A percentile compares a stretch with the other conserved stretches of the same genome.
These are phyloP conservation scores for Semaprochilodus insignis DNA, from an alignment of 2,797 vertebrate genomes.

Conservation along the genomic window DNA sequence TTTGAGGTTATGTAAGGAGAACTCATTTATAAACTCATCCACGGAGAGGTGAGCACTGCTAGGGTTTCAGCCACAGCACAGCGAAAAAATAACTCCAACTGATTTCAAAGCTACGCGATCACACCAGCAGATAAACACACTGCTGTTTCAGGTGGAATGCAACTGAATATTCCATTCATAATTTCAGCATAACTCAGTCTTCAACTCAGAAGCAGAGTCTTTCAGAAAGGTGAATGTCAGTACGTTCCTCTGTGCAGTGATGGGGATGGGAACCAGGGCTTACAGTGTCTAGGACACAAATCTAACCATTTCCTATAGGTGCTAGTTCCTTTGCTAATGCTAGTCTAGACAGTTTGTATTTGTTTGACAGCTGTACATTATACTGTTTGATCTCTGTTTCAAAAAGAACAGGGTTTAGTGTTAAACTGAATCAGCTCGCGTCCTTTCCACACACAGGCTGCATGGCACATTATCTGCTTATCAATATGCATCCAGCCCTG, in stretches of 20 bases:
- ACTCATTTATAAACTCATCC: constrained; percentile 7
- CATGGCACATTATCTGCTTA: constrained; percentile 27
- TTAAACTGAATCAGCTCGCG: background rate
- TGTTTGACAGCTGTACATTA: background rate
- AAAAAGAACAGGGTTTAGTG: background rate
- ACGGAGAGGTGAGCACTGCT: constrained; percentile 1
- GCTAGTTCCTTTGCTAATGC: background rate
- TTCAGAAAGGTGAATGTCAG: too few relatives aligned
- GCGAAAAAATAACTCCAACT: too few relatives aligned
- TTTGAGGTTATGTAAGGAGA: constrained; percentile 26
- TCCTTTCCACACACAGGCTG: background rate
- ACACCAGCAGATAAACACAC: too few relatives aligned
- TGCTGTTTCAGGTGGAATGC: too few relatives aligned
- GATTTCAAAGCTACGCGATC: too few relatives aligned
- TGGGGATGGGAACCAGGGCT: too few relatives aligned
- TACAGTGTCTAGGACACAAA: too few relatives aligned
- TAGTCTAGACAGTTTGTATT: background rate
- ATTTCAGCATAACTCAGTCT: too few relatives aligned
- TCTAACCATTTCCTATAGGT: too few relatives aligned
- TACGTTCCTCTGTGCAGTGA: too few relatives aligned
- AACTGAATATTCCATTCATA: too few relatives aligned
- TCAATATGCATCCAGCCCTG: constrained; percentile 37
- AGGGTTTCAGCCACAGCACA: background rate
- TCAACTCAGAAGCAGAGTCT: too few relatives aligned
- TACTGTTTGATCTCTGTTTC: background rate